phyloP scores from a whole-genome alignment of 2,888 invertebrate species.

The Limenitis camilla region DNA sequence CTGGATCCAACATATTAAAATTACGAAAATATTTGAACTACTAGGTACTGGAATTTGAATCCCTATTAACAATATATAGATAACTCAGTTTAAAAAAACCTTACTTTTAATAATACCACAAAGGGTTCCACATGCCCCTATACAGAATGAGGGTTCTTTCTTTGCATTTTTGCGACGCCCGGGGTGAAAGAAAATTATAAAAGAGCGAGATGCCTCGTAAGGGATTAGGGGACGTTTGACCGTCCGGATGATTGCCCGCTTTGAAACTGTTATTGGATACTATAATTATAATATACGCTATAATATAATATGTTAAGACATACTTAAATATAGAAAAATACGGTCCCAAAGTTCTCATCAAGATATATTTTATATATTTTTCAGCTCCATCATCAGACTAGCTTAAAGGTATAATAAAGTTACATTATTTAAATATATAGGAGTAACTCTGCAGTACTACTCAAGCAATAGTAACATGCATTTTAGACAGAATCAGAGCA shows the following conservation, averaged over 20 bases:
- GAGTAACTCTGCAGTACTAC: too few species aligned
- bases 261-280: constrained; percentile 30
- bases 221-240: constrained; percentile 36
- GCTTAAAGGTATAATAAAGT: too few species aligned
- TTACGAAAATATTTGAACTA: too few species aligned
- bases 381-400: too few species aligned
- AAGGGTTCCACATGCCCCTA: constrained; percentile 5
- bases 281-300: constrained; percentile 12
- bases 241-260: constrained; percentile 50
- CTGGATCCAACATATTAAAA: too few species aligned
- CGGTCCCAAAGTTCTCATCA: too few species aligned
- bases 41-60: not conserved
- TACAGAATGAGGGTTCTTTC: constrained; percentile 28
- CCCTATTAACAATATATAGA: not conserved
- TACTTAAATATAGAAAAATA: not conserved
- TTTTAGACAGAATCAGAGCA: too few species aligned
- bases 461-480: too few species aligned
- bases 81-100: not conserved
- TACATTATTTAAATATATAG: too few species aligned
- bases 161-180: constrained; percentile 46
- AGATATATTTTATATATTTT: too few species aligned
- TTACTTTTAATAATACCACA: constrained; percentile 2
- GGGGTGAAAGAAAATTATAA: constrained; percentile 53
- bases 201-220: constrained; percentile 29
- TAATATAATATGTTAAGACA: not conserved